Conservation (phyloP, 2,888 invertebrate genomes). For the Caenorhabditis sp. region DNA sequence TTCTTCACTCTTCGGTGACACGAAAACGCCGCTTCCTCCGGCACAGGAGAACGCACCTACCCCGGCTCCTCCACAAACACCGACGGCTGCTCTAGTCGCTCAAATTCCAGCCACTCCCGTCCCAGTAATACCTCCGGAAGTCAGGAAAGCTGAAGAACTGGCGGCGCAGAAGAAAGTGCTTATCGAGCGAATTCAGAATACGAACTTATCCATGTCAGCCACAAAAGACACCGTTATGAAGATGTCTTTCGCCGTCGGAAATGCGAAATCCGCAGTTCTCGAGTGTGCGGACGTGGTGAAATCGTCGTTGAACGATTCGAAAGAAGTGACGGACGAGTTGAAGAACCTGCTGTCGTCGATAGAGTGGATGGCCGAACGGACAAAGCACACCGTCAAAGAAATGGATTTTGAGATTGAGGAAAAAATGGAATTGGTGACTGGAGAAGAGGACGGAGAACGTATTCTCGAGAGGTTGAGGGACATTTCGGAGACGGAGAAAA, state of each 20-base stretch:
- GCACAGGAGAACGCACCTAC: not conserved
- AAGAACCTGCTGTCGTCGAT: conserved; percentile 15
- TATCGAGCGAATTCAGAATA: not conserved
- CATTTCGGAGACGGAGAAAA: conserved; percentile 35
- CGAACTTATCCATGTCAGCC: not conserved
- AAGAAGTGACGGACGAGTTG: conserved; percentile 44
- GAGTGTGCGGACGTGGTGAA: conserved; percentile 40
- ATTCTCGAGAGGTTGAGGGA: conserved; percentile 25
- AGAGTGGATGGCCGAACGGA: conserved; percentile 15
- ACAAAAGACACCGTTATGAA: conserved; percentile 28
- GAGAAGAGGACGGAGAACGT: conserved; percentile 20
- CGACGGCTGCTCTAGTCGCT: not conserved
- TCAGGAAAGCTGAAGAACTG: conserved; percentile 17
- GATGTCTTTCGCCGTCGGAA: conserved; percentile 34
- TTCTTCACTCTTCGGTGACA: not conserved
- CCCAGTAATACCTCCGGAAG: not conserved
- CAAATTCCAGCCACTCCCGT: not conserved
- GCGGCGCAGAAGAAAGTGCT: conserved; percentile 16
- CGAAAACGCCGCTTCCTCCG: not conserved
- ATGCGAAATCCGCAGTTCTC: conserved; percentile 11
- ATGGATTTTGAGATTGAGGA: conserved; percentile 50
- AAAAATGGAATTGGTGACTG: conserved; percentile 34
- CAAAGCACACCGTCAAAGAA: conserved; percentile 42
- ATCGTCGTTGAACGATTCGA: conserved; percentile 28
- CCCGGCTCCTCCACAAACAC: not conserved